Base-by-base conservation (phyloP, 1,140 invertebrate species). In the Philopotamus ludificatus region DNA sequence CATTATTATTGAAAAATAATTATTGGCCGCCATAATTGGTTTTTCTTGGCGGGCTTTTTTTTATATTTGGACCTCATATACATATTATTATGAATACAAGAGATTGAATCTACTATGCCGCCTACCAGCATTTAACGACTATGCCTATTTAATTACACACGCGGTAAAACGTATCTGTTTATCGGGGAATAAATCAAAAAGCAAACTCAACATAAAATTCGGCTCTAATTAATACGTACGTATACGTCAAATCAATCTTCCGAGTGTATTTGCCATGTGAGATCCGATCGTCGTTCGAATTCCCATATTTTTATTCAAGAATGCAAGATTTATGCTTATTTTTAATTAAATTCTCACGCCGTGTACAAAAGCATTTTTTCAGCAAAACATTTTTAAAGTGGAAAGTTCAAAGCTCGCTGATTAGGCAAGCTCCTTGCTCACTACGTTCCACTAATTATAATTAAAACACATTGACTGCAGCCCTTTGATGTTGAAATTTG, bases 111-210 rank as follows among this genome's bases (percentile, higher is more conserved):
- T 47, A 15, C 8, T 47, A 28, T 4, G 18, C 44, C 44, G 18
- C 44, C 10, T 47, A 47, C 44, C 7, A n/a, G n/a, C n/a, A n/a
- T n/a, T n/a, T n/a, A 42, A 58, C 42, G 25, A 22, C n/a, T 44
- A 49, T 26, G 47, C 62, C 58, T 23, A 41, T 67, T 67, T 67
- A 67, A 67, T 67, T 67, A 67, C 65, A 62, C 39, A 16, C 45
- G 42, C 20, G 58, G n/a, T n/a, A n/a, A 21, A 62, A 62, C 60
- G 57, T 67, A 67, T 67, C 42, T 21, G 53, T 55, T 62, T 57
- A 62, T 54, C 22, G 54, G 16, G 8, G 18, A 20, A 62, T 67
- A 67, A 67, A 62, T 67, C 57, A 62, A 34, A 34, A 12, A 47
- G 7, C 44, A 7, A 47, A 15, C 7, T 47, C n/a, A n/a, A n/a